phyloP scores from a whole-genome alignment of 2,888 invertebrate species.

The Cephus rjabovi region DNA sequence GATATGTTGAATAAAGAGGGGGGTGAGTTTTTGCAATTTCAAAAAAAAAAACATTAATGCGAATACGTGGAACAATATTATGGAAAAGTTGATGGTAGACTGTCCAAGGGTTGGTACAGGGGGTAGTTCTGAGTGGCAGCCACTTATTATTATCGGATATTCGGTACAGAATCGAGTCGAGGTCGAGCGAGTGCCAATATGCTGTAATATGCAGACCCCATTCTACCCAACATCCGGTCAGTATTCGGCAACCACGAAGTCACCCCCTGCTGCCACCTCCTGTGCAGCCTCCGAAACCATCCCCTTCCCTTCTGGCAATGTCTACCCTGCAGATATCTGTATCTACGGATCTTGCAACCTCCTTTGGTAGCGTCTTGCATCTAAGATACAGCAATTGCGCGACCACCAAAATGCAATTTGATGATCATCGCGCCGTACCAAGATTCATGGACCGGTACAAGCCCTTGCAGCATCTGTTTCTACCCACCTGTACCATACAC shows the following conservation, averaged over 20 bases:
- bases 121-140: slow-evolving; percentile 38
- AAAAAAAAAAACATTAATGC: neutral
- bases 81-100: neutral
- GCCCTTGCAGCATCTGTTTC: neutral
- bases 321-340: neutral
- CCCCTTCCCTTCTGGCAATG: neutral
- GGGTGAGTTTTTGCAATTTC: neutral
- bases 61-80: neutral
- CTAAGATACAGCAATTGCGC: neutral
- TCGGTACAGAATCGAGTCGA: slow-evolving; percentile 31
- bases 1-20: neutral
- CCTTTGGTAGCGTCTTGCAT: neutral
- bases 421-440: neutral
- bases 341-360: neutral
- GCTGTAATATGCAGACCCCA: slow-evolving; percentile 32
- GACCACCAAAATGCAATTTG: neutral
- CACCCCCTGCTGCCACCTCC: neutral
- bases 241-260: neutral
- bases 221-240: slow-evolving; percentile 9
- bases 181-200: slow-evolving; percentile 46
- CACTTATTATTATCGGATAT: slow-evolving; percentile 51
- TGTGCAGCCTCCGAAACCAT: neutral
- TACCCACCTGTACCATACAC: neutral
- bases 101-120: neutral
- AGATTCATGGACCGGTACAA: neutral